Evolutionary conservation across 2,113 vertebrate species (phyloP).

Genomic region (Tylochromis polylepis): DNA sequence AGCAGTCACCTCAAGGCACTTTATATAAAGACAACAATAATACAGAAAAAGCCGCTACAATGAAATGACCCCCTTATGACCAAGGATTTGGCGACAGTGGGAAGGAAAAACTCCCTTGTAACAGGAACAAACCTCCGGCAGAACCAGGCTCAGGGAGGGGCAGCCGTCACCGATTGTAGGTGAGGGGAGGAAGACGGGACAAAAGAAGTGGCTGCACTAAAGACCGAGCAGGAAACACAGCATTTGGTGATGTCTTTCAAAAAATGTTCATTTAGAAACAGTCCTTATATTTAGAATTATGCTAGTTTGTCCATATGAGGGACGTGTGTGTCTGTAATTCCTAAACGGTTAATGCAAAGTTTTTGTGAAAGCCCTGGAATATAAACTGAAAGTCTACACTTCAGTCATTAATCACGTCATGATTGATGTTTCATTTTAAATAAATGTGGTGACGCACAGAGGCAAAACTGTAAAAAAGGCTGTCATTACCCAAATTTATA

Average conservation of each 20-base stretch:
- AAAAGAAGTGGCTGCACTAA: background rate
- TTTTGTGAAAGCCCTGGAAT: background rate
- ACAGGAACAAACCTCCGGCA: background rate
- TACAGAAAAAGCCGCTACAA: background rate
- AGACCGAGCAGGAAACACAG: background rate
- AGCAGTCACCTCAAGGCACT: background rate
- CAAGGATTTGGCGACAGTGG: background rate
- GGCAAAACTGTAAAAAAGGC: background rate
- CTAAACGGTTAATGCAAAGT: background rate
- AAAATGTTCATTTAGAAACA: background rate
- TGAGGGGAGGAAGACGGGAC: background rate
- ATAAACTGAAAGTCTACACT: background rate
- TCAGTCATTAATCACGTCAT: background rate
- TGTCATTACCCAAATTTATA: background rate
- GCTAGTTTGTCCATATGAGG: background rate
- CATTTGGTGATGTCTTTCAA: background rate
- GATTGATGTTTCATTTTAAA: background rate
- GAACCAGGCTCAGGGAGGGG: background rate
- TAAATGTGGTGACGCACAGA: background rate
- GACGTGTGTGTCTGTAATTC: background rate
- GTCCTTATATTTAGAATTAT: background rate
- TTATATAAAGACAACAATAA: background rate
- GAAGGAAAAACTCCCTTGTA: background rate
- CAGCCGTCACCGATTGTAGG: accelerated
- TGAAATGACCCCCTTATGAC: accelerated